phyloP scores from a whole-genome alignment of 1,140 invertebrate genomes.

The Camponotus vicinus region DNA sequence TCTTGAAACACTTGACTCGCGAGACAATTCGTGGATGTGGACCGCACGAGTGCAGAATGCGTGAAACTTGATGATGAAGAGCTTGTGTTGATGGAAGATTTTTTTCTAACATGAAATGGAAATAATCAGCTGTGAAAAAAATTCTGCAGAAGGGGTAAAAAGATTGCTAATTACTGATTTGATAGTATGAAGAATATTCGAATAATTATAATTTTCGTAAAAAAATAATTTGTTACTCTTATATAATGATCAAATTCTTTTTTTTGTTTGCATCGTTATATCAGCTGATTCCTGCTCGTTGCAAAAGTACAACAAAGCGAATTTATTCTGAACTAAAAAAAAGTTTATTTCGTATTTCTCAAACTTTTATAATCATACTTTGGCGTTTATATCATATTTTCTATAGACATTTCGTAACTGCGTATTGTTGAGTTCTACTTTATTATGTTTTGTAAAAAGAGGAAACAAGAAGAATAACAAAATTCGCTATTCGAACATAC shows the following conservation, averaged over 20 bases:
- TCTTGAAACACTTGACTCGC: slow-evolving; percentile 39
- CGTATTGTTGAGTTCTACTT: background rate
- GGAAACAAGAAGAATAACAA: background rate
- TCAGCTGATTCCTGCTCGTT: background rate
- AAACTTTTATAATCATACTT: background rate
- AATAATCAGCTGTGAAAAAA: slow-evolving; percentile 22
- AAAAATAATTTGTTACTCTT: background rate
- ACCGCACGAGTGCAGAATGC: slow-evolving; percentile 21
- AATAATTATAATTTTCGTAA: background rate
- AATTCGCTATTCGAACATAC: background rate
- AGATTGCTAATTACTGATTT: slow-evolving; percentile 22
- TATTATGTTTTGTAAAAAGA: background rate
- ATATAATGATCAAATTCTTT: background rate
- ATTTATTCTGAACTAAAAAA: background rate
- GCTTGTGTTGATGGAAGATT: background rate
- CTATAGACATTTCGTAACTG: background rate
- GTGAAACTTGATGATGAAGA: slow-evolving; percentile 13
- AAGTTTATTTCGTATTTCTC: slow-evolving; percentile 8
- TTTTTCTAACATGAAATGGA: background rate
- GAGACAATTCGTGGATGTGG: slow-evolving; percentile 28
- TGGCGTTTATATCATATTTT: background rate
- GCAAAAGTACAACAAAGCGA: background rate
- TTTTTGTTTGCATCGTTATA: background rate
- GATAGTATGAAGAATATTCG: background rate
- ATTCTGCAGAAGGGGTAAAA: background rate